phyloP scores from a whole-genome alignment of 2,888 invertebrate genomes.

The Heliconius erato region DNA sequence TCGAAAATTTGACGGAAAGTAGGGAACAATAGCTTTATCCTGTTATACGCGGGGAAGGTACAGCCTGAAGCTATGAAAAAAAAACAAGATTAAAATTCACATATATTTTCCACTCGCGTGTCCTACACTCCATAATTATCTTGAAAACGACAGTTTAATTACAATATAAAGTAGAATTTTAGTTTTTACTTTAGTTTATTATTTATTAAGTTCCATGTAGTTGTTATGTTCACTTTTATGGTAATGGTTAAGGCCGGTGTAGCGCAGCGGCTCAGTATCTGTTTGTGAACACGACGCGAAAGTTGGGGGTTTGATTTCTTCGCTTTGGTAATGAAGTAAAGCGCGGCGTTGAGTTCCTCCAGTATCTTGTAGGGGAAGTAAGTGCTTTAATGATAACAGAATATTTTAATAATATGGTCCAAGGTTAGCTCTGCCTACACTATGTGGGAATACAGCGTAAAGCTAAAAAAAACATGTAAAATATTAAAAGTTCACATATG shows the following conservation, averaged over 20 bases:
- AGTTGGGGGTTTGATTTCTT: too few relatives aligned
- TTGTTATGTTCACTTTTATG: neutral
- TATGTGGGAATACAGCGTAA: neutral
- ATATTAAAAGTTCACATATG: neutral
- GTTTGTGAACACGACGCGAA: too few relatives aligned
- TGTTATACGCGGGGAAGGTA: too few relatives aligned
- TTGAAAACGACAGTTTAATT: neutral
- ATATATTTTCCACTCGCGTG: slow-evolving; percentile 10
- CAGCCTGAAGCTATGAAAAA: neutral
- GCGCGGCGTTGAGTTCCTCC: neutral
- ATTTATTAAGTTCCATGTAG: neutral
- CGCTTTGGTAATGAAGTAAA: too few relatives aligned
- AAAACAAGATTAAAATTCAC: neutral
- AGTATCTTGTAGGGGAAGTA: neutral
- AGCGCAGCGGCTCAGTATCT: neutral
- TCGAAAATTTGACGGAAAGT: too few relatives aligned
- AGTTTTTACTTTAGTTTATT: neutral
- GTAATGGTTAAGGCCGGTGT: neutral
- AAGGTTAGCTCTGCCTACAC: too few relatives aligned
- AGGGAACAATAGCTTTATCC: too few relatives aligned
- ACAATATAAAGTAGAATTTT: neutral
- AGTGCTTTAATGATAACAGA: too few relatives aligned
- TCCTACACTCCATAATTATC: neutral
- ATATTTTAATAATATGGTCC: neutral
- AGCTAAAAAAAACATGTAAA: neutral